Evolutionary conservation across 1,140 invertebrate species (phyloP).

Genomic region (Aphis gossypii): DNA sequence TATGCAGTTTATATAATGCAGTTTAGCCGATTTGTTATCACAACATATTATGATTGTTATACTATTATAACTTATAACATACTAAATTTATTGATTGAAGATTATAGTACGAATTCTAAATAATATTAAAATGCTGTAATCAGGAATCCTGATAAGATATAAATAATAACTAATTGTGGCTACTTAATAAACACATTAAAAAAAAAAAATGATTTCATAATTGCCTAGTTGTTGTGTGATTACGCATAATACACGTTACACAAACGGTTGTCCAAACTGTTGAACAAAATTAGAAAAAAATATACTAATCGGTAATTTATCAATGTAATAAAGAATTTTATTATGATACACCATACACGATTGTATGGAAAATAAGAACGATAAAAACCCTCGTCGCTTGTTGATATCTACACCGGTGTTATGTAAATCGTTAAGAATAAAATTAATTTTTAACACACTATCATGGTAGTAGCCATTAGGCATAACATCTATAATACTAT

Average conservation of each 20-base stretch:
- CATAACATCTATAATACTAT: background rate
- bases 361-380: background rate
- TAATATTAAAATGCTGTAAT: background rate
- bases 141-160: background rate
- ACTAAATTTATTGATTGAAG: background rate
- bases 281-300: background rate
- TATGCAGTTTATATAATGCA: background rate
- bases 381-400: background rate
- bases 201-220: constrained; percentile 16
- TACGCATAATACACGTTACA: background rate
- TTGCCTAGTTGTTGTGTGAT: background rate
- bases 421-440: background rate
- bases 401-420: background rate
- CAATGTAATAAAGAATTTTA: constrained; percentile 36
- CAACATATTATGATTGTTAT: background rate
- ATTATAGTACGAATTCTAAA: background rate
- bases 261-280: background rate
- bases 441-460: background rate
- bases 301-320: constrained; percentile 4
- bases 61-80: background rate
- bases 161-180: background rate
- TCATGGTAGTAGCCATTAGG: background rate
- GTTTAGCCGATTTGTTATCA: background rate
- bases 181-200: background rate
- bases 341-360: background rate